Percentiles rank a stretch among this genome's conserved stretches.
phyloP scores from a whole-genome alignment of 1,140 invertebrate genomes.

The Micrasema minimum region DNA sequence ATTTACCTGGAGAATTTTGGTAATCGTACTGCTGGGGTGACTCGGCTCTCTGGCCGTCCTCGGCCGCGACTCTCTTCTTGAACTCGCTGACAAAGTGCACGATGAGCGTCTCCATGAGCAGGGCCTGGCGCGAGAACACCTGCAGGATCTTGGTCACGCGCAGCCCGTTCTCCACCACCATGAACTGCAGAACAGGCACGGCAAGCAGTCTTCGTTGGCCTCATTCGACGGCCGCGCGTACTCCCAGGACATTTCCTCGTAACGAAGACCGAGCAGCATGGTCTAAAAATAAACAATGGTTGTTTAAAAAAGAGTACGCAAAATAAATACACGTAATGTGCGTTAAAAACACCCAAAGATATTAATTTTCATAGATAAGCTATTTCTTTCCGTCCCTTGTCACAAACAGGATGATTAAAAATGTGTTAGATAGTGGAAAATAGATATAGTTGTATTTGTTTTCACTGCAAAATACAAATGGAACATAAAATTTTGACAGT shows the following conservation, averaged over 20 bases:
- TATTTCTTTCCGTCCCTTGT: no score
- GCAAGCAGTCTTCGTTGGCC: constrained; percentile 85
- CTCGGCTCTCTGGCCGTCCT: constrained; percentile 49
- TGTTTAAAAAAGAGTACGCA: no score
- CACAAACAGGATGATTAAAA: no score
- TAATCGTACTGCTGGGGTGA: constrained; percentile 52
- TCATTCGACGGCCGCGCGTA: constrained; percentile 86
- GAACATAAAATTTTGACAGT: no score
- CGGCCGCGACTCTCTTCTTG: constrained; percentile 61
- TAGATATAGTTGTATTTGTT: no score
- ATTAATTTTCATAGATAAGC: no score
- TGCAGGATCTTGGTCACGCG: constrained; percentile 88
- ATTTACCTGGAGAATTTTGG: constrained; percentile 50
- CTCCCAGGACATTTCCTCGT: constrained; percentile 91
- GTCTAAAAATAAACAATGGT: constrained; percentile 74
- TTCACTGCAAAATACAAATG: no score
- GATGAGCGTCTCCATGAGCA: constrained; percentile 92
- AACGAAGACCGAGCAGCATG: constrained; percentile 83
- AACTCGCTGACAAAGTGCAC: constrained; percentile 84
- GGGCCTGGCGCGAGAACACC: constrained; percentile 89
- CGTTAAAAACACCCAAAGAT: no score
- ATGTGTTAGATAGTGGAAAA: no score
- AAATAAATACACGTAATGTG: no score
- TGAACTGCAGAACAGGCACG: constrained; percentile 87
- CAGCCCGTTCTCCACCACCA: constrained; percentile 85